These are phyloP conservation scores for Pseudanteris insignis DNA, from an alignment of 2,888 invertebrate species.

Conservation along the genomic window DNA sequence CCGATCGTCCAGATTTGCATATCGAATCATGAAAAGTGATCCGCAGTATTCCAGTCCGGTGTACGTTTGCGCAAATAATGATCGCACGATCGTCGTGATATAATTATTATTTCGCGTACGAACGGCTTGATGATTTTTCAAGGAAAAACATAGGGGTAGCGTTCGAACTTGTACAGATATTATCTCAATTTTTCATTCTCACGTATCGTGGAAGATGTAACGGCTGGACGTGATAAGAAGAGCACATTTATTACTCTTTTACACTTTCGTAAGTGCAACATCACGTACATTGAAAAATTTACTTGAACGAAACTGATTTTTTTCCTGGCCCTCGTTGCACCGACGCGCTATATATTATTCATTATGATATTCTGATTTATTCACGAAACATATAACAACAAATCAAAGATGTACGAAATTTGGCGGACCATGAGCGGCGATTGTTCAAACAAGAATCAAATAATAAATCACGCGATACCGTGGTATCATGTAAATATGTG, in stretches of 20 bases:
- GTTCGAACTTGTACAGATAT: slow-evolving; percentile 37
- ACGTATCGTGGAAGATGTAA: slow-evolving; percentile 34
- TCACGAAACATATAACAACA: slow-evolving; percentile 19
- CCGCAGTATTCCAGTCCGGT: slow-evolving; percentile 8
- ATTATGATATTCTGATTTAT: slow-evolving; percentile 36
- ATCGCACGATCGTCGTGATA: slow-evolving; percentile 7
- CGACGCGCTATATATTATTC: slow-evolving; percentile 17
- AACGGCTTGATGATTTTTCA: slow-evolving; percentile 31
- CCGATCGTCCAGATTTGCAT: slow-evolving; percentile 23
- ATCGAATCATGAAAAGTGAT: slow-evolving; percentile 15
- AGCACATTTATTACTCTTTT: slow-evolving; percentile 33
- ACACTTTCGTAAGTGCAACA: slow-evolving; percentile 28
- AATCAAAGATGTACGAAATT: slow-evolving; percentile 31
- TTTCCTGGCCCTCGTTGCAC: slow-evolving; percentile 7
- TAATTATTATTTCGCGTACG: slow-evolving; percentile 25
- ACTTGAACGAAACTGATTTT: slow-evolving; percentile 38
- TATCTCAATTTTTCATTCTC: slow-evolving; percentile 43
- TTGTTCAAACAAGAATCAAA: slow-evolving; percentile 33
- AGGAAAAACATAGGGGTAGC: slow-evolving; percentile 23
- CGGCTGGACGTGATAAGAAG: slow-evolving; percentile 39
- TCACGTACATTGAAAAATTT: slow-evolving; percentile 39
- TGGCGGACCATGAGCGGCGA: slow-evolving; percentile 10
- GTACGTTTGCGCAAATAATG: slow-evolving; percentile 24
- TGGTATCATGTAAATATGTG: slow-evolving; percentile 37
- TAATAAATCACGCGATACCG: slow-evolving; percentile 33